Conservation (phyloP, 2,797 vertebrate species). For the Diplodus sargus region DNA sequence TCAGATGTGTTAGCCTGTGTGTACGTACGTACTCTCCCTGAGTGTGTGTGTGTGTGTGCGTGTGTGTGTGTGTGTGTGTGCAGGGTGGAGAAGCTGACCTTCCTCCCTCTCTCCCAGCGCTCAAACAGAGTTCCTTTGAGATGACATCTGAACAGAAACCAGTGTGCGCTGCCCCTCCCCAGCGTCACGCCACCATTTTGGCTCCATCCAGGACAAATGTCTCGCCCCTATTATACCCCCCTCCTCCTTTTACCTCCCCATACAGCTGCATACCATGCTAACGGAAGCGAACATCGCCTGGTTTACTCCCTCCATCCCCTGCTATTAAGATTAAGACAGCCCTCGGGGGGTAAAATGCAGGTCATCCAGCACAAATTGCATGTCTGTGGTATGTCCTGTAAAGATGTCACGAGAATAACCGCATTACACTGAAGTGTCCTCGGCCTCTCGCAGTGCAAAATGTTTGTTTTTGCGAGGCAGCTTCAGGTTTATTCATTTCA, state of each 20-base stretch:
- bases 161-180: conserved; percentile 51
- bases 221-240: conserved; percentile 43
- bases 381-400: conserved; percentile 71
- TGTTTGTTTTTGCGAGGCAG: conserved; percentile 17
- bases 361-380: conserved; percentile 75
- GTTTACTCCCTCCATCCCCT: conserved; percentile 66
- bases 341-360: conserved; percentile 67
- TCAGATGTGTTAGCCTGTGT: conserved; percentile 61
- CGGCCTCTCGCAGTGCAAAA: background rate
- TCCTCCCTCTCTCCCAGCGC: conserved; percentile 61
- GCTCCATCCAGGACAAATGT: conserved; percentile 66
- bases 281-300: conserved; percentile 72
- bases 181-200: conserved; percentile 42
- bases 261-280: conserved; percentile 71
- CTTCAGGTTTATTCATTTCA: conserved; percentile 25
- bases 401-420: conserved; percentile 56
- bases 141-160: conserved; percentile 80
- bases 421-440: conserved; percentile 6
- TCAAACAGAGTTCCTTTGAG: conserved; percentile 79
- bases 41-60: conserved; percentile 47
- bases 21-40: conserved; percentile 31
- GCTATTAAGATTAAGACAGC: conserved; percentile 79
- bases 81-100: conserved; percentile 66
- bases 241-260: conserved; percentile 17
- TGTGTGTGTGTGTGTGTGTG: conserved; percentile 26